Evolutionary conservation across 2,888 invertebrate genomes (phyloP).

Genomic region (Lydus trimaculatus): DNA sequence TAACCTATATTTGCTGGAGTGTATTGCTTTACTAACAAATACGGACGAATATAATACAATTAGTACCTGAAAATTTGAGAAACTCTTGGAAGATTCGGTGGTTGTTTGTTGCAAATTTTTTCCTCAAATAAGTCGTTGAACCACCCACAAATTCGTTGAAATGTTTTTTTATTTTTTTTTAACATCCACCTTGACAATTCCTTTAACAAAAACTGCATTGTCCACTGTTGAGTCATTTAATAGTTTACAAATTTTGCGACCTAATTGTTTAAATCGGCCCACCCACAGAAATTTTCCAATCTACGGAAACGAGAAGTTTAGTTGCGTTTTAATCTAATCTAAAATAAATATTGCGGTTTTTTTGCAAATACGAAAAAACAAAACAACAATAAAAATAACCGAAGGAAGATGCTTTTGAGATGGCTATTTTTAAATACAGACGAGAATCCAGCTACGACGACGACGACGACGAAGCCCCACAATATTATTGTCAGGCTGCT

Average conservation of each 20-base stretch:
- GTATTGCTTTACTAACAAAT: too few relatives aligned
- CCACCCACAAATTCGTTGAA: conserved; percentile 13
- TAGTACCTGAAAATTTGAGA: too few relatives aligned
- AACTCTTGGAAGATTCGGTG: background rate
- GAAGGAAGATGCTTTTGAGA: background rate
- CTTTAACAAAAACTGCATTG: conserved; percentile 10
- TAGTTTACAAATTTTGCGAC: background rate
- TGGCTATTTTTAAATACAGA: background rate
- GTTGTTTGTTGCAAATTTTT: too few relatives aligned
- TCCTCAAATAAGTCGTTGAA: background rate
- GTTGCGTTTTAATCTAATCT: background rate
- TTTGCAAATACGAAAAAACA: background rate
- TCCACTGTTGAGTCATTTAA: conserved; percentile 12
- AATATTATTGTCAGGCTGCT: conserved; percentile 1
- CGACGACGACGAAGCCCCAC: conserved; percentile 9
- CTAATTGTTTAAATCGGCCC: too few relatives aligned
- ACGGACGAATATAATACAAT: too few relatives aligned
- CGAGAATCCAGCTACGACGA: background rate
- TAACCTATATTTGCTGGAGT: too few relatives aligned
- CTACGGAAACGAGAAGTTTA: background rate
- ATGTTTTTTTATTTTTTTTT: background rate
- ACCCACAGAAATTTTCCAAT: background rate
- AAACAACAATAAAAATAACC: background rate
- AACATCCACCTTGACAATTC: background rate
- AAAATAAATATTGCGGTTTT: background rate